phyloP scores from a whole-genome alignment of 92 coral and sea anemone species.

The Epizoanthus scotinus region DNA sequence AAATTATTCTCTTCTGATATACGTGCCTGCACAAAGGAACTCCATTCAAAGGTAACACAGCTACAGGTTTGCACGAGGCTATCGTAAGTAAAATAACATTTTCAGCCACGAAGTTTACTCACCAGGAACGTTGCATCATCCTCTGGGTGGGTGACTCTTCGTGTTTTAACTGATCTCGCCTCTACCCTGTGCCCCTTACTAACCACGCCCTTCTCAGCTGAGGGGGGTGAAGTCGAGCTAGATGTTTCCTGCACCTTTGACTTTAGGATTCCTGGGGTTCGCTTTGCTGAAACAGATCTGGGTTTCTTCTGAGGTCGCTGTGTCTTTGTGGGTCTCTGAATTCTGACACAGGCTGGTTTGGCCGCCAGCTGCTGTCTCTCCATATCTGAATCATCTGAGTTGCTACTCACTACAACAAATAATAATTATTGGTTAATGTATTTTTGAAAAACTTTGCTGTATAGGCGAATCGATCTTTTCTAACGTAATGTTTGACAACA shows the following conservation, averaged over 20 bases:
- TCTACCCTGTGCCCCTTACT: neutral
- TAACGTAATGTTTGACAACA: no score
- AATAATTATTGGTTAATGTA: neutral
- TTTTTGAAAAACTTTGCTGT: no score
- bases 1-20: no score
- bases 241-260: neutral
- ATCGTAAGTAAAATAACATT: neutral
- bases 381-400: slow-evolving; percentile 19
- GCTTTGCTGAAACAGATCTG: slow-evolving; percentile 5
- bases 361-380: neutral
- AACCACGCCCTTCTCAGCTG: neutral
- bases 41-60: no score
- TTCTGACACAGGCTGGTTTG: slow-evolving; percentile 9
- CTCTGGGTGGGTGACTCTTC: slow-evolving; percentile 32
- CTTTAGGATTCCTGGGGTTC: neutral
- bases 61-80: no score
- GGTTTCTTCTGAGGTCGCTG: slow-evolving; percentile 16
- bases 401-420: slow-evolving; percentile 20
- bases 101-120: neutral
- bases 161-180: slow-evolving; percentile 15
- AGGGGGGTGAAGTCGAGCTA: slow-evolving; percentile 28
- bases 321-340: slow-evolving; percentile 28
- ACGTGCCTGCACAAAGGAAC: no score
- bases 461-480: no score
- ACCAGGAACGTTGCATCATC: slow-evolving; percentile 39